Percentiles rank a stretch among this genome's conserved stretches.
These are phyloP conservation scores for Liparis tanakae DNA, from an alignment of 2,797 vertebrate species.

Conservation along the genomic window DNA sequence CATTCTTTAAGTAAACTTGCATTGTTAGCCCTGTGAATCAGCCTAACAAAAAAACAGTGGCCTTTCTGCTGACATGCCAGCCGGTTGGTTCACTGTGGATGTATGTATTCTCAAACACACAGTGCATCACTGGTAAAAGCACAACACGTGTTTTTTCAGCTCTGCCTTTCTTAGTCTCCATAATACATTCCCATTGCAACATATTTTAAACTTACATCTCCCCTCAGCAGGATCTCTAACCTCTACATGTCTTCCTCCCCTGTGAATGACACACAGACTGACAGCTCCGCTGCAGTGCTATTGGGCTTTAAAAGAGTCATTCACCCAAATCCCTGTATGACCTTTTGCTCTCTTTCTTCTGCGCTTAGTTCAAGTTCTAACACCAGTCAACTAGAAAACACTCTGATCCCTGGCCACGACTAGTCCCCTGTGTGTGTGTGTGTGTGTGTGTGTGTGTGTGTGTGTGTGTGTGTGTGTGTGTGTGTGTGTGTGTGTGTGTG, in stretches of 20 bases:
- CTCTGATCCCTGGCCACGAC: slow-evolving; percentile 56
- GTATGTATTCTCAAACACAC: slow-evolving; percentile 2
- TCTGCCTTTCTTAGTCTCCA: background rate
- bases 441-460: slow-evolving; percentile 22
- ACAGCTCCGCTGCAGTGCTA: slow-evolving; percentile 41
- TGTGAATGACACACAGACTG: slow-evolving; percentile 29
- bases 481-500: slow-evolving; percentile 1
- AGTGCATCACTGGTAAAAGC: background rate
- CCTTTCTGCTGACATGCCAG: background rate
- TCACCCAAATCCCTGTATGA: slow-evolving; percentile 69
- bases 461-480: slow-evolving; percentile 15
- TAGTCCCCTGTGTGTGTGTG: slow-evolving; percentile 41
- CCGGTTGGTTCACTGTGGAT: background rate
- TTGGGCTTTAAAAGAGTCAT: slow-evolving; percentile 54
- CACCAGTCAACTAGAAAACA: slow-evolving; percentile 74
- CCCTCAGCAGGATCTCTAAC: background rate
- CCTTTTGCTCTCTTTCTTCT: slow-evolving; percentile 47
- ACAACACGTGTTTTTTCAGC: background rate
- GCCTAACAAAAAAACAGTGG: background rate
- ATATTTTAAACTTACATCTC: slow-evolving; percentile 16
- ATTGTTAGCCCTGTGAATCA: background rate
- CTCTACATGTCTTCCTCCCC: background rate
- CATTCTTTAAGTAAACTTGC: background rate
- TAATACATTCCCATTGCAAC: background rate
- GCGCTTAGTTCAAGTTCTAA: slow-evolving; percentile 62